Evolutionary conservation across 2,888 invertebrate genomes (phyloP), one percentile per base, ranked within the genome.

Genomic region (Spisula subtruncata): DNA sequence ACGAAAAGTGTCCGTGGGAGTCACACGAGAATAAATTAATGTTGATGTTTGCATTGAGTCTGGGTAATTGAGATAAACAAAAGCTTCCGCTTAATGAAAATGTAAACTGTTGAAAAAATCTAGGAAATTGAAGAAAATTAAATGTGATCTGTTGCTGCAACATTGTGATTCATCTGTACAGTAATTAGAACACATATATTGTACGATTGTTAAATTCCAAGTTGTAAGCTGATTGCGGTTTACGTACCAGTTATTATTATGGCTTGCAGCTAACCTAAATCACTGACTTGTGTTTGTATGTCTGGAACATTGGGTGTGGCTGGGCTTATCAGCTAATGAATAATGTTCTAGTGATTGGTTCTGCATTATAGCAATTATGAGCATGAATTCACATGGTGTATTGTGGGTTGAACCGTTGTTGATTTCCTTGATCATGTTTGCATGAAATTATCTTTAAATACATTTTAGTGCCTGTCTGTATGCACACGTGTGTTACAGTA

Each of bases 371-470:
- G 25, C 60, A 66, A 66, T 66, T 66, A 66, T 25, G n/a, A 66
- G 60, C 60, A 66, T 66, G 60, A 66, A 66, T 66, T n/a, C 60
- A 66, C 60, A 66, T 25, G 25, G 10, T n/a, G 60, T 66, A 25
- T 66, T 66, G 60, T 66, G 25, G 20, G 60, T 66, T 66, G n/a
- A 25, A 10, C 2, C 4, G 41, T 41, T 41, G 41, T 41, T 41
- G 25, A 10, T 25, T 25, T 25, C 25, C 25, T 66, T 25, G 25
- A 25, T 66, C 60, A 66, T 10, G 60, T 66, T 66, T 66, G 25
- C 25, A 66, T 66, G 60, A 66, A 66, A 66, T 66, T 66, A 66
- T 66, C 60, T 66, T 66, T 66, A n/a, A 66, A 66, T 25, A 25
- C 12, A 66, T 20, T 66, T 66, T 10, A 66, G n/a, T 66, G 41